Conservation (phyloP, 2,113 vertebrate species). For the Jacana jacana region DNA sequence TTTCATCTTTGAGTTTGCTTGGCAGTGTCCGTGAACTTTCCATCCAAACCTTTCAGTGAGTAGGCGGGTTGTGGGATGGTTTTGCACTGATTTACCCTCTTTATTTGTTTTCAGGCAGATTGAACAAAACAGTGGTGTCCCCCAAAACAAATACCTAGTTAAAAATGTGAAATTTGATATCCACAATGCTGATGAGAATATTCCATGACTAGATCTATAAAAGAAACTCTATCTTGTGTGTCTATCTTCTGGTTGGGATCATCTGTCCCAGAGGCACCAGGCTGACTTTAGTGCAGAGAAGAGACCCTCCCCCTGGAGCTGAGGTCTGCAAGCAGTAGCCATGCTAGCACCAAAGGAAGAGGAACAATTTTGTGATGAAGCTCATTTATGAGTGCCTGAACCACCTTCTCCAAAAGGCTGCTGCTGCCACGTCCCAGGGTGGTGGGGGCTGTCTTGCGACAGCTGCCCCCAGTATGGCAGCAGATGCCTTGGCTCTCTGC, state of each 20-base stretch:
- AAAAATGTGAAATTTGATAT: not conserved
- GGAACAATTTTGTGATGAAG: not conserved
- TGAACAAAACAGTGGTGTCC: not conserved
- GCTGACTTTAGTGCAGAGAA: not conserved
- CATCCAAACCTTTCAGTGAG: not conserved
- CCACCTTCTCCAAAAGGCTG: not conserved
- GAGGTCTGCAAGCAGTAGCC: not conserved
- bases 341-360: not conserved
- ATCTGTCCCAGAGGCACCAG: not conserved
- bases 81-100: not conserved
- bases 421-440: fast-evolving
- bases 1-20: not conserved
- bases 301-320: not conserved
- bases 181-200: fast-evolving
- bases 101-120: not conserved
- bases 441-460: not conserved
- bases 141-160: not conserved
- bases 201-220: not conserved
- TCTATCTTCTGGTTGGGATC: not conserved
- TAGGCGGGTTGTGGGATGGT: not conserved
- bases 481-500: not conserved
- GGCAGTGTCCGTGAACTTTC: not conserved
- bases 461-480: not conserved
- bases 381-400: not conserved
- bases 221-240: not conserved